A percentile compares a stretch with the other conserved stretches of the same genome.
These are phyloP conservation scores for Lytechinus pictus DNA, from an alignment of 35 echinoderm and acorn worm species.

Conservation along the genomic window DNA sequence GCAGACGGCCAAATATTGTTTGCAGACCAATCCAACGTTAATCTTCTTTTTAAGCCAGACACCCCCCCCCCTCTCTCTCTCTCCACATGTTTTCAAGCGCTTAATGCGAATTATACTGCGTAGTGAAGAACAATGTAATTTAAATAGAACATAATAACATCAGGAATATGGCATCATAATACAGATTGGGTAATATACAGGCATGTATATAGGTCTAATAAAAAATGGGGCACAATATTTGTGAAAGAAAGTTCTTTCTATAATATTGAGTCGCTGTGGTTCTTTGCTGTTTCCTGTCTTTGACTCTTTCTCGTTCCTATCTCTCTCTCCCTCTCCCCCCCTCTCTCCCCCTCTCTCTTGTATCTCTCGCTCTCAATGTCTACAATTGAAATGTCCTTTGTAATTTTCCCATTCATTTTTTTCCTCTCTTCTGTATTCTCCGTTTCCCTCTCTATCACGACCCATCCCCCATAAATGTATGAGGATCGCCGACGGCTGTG, in stretches of 20 bases:
- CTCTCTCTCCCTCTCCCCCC: neutral
- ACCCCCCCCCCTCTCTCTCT: neutral
- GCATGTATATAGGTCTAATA: neutral
- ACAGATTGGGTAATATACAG: neutral
- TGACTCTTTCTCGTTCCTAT: neutral
- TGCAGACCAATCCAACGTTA: slow-evolving; percentile 29
- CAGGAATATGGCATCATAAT: neutral
- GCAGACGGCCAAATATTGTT: neutral
- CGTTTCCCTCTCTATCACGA: neutral
- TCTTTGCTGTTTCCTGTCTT: too few species aligned
- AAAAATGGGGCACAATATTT: too few species aligned
- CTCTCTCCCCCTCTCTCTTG: neutral
- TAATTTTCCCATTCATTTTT: neutral
- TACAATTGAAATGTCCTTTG: too few species aligned
- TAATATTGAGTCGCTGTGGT: too few species aligned
- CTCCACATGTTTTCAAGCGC: neutral
- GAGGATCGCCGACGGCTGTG: slow-evolving; percentile 19
- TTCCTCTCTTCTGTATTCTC: neutral
- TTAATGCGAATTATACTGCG: neutral
- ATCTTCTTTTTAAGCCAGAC: neutral
- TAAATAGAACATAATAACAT: neutral
- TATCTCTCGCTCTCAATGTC: neutral
- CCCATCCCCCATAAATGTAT: neutral
- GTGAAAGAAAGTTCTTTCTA: too few species aligned
- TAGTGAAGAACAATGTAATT: neutral